Evolutionary conservation across 2,888 invertebrate species (phyloP).

Genomic region (Oxyteleia sp.): DNA sequence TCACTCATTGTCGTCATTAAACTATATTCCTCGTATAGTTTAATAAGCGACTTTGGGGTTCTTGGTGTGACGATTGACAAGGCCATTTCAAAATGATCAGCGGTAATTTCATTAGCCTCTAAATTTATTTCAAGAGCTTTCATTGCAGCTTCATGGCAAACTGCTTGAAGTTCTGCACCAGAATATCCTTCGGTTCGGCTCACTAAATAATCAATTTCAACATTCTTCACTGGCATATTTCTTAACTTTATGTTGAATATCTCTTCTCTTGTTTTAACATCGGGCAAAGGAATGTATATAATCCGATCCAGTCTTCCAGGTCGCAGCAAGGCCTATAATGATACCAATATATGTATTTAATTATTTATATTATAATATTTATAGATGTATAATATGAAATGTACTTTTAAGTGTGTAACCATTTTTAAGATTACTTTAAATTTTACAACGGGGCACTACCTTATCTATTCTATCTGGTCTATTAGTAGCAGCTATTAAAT

Average conservation of each 20-base stretch:
- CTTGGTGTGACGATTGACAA: conserved; percentile 92
- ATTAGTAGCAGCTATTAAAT: conserved; percentile 98
- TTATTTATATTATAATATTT: background rate
- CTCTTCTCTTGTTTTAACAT: conserved; percentile 92
- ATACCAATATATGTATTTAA: background rate
- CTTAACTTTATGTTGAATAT: conserved; percentile 94
- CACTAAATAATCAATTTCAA: conserved; percentile 91
- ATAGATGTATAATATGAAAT: no score
- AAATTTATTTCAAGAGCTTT: conserved; percentile 94
- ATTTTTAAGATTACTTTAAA: no score
- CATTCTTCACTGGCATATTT: conserved; percentile 92
- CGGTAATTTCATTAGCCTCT: conserved; percentile 89
- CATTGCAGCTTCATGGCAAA: conserved; percentile 97
- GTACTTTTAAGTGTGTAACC: no score
- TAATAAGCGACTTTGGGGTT: conserved; percentile 91
- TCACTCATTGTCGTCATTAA: no score
- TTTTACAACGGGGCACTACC: conserved; percentile 82
- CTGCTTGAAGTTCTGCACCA: conserved; percentile 96
- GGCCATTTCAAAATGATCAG: conserved; percentile 92
- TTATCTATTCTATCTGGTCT: conserved; percentile 98
- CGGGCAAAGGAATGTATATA: conserved; percentile 97
- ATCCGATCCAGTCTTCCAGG: conserved; percentile 97
- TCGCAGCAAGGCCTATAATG: conserved; percentile 92
- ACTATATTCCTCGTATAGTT: conserved; percentile 93
- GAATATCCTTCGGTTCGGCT: conserved; percentile 93